Evolutionary conservation across 92 coral and sea anemone genomes (phyloP), one percentile per base, ranked within the genome.

Genomic region (Epizoanthus rinbou): DNA sequence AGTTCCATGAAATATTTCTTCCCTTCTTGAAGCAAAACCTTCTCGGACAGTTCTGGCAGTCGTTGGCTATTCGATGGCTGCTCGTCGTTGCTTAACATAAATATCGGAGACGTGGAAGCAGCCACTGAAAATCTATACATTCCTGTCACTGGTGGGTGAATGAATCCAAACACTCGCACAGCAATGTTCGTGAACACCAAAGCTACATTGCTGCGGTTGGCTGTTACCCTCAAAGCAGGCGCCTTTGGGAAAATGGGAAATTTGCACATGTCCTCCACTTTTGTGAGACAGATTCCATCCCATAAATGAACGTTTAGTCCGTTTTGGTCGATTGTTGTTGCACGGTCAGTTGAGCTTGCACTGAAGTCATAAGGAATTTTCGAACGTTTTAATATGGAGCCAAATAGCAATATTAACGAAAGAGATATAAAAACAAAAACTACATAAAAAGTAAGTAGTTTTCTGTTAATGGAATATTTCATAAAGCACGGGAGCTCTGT

Each of bases 1-100:
- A 86, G 64, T 71, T 86, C 85, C 17, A 86, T n/a, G 69, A 68
- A 86, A 58, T 80, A 86, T 18, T 35, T 67, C 3, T 22, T 59
- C 15, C 75, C 68, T 63, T 43, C 67, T 56, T 74, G 73, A 25
- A 81, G 33, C 56, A n/a, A 23, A 31, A 82, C 47, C n/a, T 82
- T 54, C 15, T 78, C 71, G 21, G 58, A 19, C 39, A 41, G 39
- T 78, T 22, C 50, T 43, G 57, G 7, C 57, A 78, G 43, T 6
- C 71, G 82, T 39, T 39, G 82, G 18, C 82, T 78, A 56, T 78
- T 78, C 10, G 24, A 60, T 39, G 82, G 82, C 58, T 22, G 21
- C 43, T 60, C 82, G 17, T 78, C 82, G 28, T 70, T 78, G 71
- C 82, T 78, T 22, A 78, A 41, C 37, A 22, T 11, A 37, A 78